Base-by-base conservation (phyloP, 1,140 invertebrate genomes). In the Drosophila albomicans region DNA sequence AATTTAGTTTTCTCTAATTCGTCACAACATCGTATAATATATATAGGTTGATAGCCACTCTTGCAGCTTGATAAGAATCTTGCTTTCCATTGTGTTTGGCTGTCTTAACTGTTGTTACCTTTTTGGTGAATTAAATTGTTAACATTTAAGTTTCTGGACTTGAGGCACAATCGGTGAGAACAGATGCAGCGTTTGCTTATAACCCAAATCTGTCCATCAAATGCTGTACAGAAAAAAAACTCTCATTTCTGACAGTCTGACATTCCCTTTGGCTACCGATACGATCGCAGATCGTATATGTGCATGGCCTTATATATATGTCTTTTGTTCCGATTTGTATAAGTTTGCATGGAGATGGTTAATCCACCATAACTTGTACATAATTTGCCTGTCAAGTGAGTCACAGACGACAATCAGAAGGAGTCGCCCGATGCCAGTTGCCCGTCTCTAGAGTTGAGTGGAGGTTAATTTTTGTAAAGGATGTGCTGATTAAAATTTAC, bases 401-500 rank as follows among this genome's bases (percentile, higher is more conserved):
- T 38, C 35, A 38, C 35, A 38, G 35, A 10, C 35, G 35, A 38
- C 35, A 38, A 25, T 25, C 20, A 25, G 41, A 7, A 28, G 65
- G 61, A 71, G 61, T 71, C 68, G 57, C 20, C 10, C 4, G 59
- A 20, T 11, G 49, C 30, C 30, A 38, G 46, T 8, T 8, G 35
- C 30, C 35, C 1, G 16, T 61, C 15, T 30, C 15, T 63, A 10
- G 25, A 20, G 57, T 8, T 54, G 25, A 56, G 48, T 63, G 58
- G 58, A 63, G 41, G 32, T 45, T 52, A 45, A 61, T 45, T 45
- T 46, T 66, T 68, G 20, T 25, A 30, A 75, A 85, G 82, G 78
- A 77, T 73, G 66, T 52, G 62, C 65, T 88, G 82, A 87, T 88
- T 87, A 82, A 82, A 82, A 86, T 87, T 82, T 87, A 88, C 76